Conservation (phyloP, 2,113 vertebrate species). For the Sterna hirundo region DNA sequence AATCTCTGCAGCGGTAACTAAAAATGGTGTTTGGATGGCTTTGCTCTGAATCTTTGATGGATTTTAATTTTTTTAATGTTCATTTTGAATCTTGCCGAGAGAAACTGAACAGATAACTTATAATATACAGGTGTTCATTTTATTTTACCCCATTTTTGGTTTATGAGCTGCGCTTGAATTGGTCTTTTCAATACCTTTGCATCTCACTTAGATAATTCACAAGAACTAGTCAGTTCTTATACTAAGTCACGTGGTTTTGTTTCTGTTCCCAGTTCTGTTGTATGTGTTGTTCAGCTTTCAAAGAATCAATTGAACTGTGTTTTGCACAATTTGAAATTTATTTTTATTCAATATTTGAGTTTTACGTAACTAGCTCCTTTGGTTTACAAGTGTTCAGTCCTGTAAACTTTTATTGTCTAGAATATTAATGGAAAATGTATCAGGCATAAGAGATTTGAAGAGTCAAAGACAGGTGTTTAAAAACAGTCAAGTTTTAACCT, state of each 20-base stretch:
- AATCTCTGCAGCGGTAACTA: neutral
- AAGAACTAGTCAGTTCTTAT: neutral
- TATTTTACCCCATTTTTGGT: neutral
- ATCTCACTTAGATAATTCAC: neutral
- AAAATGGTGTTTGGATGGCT: neutral
- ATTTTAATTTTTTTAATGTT: neutral
- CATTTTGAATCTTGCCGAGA: neutral
- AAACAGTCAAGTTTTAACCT: neutral
- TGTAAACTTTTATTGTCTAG: neutral
- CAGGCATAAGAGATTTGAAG: neutral
- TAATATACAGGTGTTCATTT: neutral
- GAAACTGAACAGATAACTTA: neutral
- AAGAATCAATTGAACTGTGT: neutral
- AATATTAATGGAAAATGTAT: neutral
- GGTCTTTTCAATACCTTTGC: neutral
- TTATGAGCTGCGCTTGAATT: neutral
- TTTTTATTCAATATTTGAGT: neutral
- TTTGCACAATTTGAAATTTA: neutral
- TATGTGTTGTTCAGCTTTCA: neutral
- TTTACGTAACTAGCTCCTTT: neutral
- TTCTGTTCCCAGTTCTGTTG: neutral
- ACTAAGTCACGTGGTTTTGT: neutral
- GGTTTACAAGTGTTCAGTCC: neutral
- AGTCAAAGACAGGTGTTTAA: neutral
- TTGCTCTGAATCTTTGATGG: neutral